Percentiles rank a stretch among this genome's conserved stretches.
Conservation (phyloP, 2,888 invertebrate genomes). For the Lathronympha strigana region DNA sequence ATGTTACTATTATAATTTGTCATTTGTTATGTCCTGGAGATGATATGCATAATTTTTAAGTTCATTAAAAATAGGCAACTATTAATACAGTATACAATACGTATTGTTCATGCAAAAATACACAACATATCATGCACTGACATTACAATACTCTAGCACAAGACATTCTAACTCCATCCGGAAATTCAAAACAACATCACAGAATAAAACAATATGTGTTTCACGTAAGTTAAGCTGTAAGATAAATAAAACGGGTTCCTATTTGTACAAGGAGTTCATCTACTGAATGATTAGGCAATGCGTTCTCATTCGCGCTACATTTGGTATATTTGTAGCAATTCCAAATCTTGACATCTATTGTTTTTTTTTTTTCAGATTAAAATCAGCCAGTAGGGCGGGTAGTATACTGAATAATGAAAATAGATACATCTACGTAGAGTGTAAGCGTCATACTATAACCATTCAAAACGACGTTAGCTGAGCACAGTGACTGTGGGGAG, state of each 20-base stretch:
- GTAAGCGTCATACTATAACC: slow-evolving; percentile 50
- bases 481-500: slow-evolving; percentile 69
- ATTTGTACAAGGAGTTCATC: slow-evolving; percentile 15
- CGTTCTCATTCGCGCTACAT: slow-evolving; percentile 21
- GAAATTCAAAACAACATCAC: slow-evolving; percentile 28
- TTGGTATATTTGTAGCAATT: slow-evolving; percentile 7
- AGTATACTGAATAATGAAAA: slow-evolving; percentile 57
- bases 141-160: slow-evolving; percentile 51
- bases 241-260: slow-evolving; percentile 8
- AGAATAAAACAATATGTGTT: slow-evolving; percentile 2
- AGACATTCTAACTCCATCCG: slow-evolving; percentile 44
- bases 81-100: slow-evolving; percentile 35
- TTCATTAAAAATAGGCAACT: slow-evolving; percentile 1
- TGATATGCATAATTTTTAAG: background rate
- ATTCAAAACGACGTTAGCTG: slow-evolving; percentile 71
- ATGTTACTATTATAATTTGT: background rate
- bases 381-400: slow-evolving; percentile 4
- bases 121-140: slow-evolving; percentile 59
- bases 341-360: background rate
- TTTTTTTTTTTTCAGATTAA: background rate
- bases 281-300: slow-evolving; percentile 27
- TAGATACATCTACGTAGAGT: slow-evolving; percentile 49
- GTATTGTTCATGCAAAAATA: slow-evolving; percentile 66
- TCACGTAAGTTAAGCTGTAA: background rate
- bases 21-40: slow-evolving; percentile 1